These are phyloP conservation scores for Vimba vimba DNA, from an alignment of 2,113 vertebrate species.

Conservation along the genomic window DNA sequence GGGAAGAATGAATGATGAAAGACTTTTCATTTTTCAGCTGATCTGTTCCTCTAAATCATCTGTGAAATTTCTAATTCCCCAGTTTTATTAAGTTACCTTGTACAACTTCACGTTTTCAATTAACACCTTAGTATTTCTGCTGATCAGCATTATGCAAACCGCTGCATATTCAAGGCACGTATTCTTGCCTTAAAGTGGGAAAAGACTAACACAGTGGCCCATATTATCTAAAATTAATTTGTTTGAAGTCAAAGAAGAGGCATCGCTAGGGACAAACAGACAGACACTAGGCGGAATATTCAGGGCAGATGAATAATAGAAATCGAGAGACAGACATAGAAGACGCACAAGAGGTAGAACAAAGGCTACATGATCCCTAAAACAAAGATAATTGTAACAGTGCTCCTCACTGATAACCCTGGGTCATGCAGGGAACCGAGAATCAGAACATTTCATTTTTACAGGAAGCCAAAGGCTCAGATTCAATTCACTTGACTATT, in stretches of 20 bases:
- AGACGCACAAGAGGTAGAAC: constrained; percentile 1
- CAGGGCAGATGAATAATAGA: neutral
- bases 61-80: neutral
- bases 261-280: neutral
- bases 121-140: constrained; percentile 7
- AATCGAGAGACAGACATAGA: neutral
- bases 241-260: constrained; percentile 28
- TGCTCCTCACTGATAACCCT: constrained; percentile 1
- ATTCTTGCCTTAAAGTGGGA: neutral
- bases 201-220: constrained; percentile 12
- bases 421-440: neutral
- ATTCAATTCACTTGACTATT: neutral
- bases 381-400: neutral
- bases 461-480: neutral
- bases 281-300: neutral
- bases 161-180: neutral
- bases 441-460: neutral
- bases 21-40: neutral
- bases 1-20: neutral
- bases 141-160: constrained; percentile 1
- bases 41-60: neutral
- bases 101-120: neutral
- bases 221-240: constrained; percentile 8
- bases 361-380: constrained; percentile 8
- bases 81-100: neutral